Conservation (phyloP, 2,113 vertebrate genomes). For the Falco punctatus region DNA sequence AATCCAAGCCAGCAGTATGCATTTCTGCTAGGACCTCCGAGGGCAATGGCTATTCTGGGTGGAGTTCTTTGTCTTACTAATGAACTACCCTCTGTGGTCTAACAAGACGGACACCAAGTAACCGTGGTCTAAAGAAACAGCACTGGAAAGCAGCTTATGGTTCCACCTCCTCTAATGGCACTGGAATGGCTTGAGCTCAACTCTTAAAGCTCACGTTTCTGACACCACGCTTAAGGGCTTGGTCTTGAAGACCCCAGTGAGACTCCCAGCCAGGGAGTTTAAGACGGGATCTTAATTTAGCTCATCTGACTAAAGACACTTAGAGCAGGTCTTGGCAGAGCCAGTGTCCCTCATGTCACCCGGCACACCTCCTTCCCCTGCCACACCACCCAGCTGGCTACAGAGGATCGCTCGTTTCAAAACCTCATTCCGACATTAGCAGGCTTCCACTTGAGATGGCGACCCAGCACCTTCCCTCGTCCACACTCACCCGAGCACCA, state of each 20-base stretch:
- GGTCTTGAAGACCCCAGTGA: background rate
- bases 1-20: background rate
- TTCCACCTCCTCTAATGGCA: background rate
- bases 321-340: background rate
- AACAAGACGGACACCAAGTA: accelerated
- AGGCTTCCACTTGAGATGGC: accelerated
- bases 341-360: accelerated
- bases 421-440: background rate
- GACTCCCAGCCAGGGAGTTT: background rate
- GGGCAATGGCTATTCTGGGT: background rate
- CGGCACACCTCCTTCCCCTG: background rate
- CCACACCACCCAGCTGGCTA: accelerated
- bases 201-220: background rate
- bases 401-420: background rate
- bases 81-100: background rate
- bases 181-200: background rate
- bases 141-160: background rate
- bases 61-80: background rate
- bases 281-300: background rate
- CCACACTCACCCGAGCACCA: background rate
- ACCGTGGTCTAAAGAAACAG: background rate
- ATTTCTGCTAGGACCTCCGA: background rate
- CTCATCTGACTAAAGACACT: background rate
- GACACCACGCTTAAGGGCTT: background rate
- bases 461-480: background rate